phyloP scores from a whole-genome alignment of 2,888 invertebrate genomes.

The Acholoe squamosa region DNA sequence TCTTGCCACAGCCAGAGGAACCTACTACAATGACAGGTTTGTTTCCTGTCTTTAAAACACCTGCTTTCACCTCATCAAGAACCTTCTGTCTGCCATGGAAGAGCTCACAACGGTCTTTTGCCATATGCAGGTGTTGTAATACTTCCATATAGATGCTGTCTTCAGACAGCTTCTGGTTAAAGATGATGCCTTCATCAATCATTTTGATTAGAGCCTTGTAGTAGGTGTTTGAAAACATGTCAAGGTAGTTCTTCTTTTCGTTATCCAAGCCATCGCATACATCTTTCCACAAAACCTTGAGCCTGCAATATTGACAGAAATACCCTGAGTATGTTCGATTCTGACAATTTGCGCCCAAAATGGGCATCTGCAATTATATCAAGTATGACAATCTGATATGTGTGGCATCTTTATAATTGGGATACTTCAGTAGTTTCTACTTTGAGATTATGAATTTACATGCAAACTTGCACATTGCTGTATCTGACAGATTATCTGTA shows the following conservation, averaged over 20 bases:
- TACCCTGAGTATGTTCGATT: background rate
- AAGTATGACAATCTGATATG: too few relatives aligned
- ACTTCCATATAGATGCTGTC: conserved; percentile 74
- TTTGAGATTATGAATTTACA: too few relatives aligned
- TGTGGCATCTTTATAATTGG: too few relatives aligned
- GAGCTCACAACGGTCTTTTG: conserved; percentile 68
- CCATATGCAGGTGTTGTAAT: conserved; percentile 73
- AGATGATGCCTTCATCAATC: conserved; percentile 72
- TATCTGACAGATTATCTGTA: too few relatives aligned
- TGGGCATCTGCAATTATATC: too few relatives aligned
- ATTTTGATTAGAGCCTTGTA: conserved; percentile 71
- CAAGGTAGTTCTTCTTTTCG: conserved; percentile 74
- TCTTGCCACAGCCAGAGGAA: conserved; percentile 79
- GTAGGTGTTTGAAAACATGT: conserved; percentile 72
- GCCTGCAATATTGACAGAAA: conserved; percentile 53
- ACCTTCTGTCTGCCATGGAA: conserved; percentile 75
- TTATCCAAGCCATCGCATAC: conserved; percentile 72
- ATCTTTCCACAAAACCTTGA: conserved; percentile 71
- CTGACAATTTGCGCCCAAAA: too few relatives aligned
- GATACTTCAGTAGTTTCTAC: too few relatives aligned
- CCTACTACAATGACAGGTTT: conserved; percentile 75
- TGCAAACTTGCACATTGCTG: too few relatives aligned
- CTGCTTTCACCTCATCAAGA: conserved; percentile 70
- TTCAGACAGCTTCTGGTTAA: conserved; percentile 66
- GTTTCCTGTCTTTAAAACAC: conserved; percentile 68